phyloP scores from a whole-genome alignment of 1,140 invertebrate species.

The Sycophaga agraensis region DNA sequence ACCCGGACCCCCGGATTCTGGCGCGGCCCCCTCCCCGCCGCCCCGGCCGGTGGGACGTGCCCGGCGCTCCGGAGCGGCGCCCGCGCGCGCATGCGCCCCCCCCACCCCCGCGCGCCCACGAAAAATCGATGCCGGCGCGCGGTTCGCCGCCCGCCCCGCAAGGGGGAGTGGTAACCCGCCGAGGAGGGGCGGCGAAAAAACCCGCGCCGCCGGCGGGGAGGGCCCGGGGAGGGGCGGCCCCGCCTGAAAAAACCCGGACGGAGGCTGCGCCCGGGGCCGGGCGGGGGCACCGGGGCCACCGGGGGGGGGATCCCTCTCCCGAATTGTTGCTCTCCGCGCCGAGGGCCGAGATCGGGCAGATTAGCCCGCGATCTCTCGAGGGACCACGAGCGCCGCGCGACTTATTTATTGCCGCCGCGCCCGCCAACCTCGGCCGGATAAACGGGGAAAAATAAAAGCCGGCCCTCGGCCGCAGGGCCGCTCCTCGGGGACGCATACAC shows the following conservation, averaged over 20 bases:
- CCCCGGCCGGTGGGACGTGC: conserved; percentile 18
- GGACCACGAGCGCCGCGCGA: not conserved
- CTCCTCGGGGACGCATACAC: not conserved
- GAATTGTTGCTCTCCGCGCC: conserved; percentile 18
- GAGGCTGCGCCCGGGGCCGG: not conserved
- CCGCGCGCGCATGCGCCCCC: not conserved
- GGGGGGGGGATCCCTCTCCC: not conserved
- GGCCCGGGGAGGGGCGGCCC: not conserved
- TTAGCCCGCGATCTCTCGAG: conserved; percentile 9
- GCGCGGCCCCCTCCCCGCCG: too few species aligned
- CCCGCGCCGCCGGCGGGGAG: not conserved
- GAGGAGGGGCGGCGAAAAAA: not conserved
- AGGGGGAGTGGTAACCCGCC: conserved; percentile 8
- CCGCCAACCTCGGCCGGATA: too few species aligned
- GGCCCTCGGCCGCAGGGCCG: too few species aligned
- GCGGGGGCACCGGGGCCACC: not conserved
- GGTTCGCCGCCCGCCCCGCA: conserved; percentile 10
- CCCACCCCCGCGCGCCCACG: conserved; percentile 11
- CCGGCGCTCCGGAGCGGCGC: not conserved
- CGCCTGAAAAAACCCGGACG: not conserved
- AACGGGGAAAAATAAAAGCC: too few species aligned
- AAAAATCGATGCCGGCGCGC: conserved; percentile 24
- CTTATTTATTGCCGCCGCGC: conserved; percentile 13
- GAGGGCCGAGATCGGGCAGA: conserved; percentile 7
- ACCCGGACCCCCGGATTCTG: not conserved